phyloP scores from a whole-genome alignment of 2,888 invertebrate genomes.

The Linyphia triangularis region DNA sequence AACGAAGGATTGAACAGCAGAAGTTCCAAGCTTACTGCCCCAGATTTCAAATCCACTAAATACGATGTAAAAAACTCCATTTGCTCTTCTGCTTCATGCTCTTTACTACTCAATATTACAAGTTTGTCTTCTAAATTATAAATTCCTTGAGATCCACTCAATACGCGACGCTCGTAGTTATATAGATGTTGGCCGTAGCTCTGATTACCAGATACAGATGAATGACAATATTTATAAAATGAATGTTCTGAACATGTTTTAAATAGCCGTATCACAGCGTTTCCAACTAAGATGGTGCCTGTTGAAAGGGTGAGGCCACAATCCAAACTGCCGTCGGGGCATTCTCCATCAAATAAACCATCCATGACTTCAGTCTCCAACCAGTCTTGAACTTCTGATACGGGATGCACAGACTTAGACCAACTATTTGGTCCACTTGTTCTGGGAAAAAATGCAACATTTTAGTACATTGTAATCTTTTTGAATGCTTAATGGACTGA shows the following conservation, averaged over 20 bases:
- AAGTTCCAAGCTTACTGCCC: slow-evolving; percentile 39
- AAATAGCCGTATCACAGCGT: slow-evolving; percentile 5
- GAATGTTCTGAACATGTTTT: background rate
- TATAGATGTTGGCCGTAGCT: background rate
- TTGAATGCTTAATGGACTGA: background rate
- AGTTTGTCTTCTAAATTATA: slow-evolving; percentile 38
- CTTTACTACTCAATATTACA: slow-evolving; percentile 10
- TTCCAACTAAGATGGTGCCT: slow-evolving; percentile 24
- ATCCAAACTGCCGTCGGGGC: background rate
- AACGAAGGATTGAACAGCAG: slow-evolving; percentile 53
- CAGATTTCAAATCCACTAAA: slow-evolving; percentile 32
- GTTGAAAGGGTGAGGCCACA: slow-evolving; percentile 22
- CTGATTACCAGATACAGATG: background rate
- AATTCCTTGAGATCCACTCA: slow-evolving; percentile 9
- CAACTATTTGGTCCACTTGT: background rate
- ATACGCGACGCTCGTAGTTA: background rate
- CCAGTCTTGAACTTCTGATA: slow-evolving; percentile 14
- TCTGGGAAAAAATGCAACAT: slow-evolving; percentile 14
- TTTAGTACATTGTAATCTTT: background rate
- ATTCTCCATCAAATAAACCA: slow-evolving; percentile 11
- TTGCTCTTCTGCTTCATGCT: slow-evolving; percentile 27
- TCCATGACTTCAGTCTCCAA: slow-evolving; percentile 45
- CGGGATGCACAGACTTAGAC: background rate
- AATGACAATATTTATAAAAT: background rate
- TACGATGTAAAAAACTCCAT: slow-evolving; percentile 8